These are phyloP conservation scores for Phaethornis superciliosus DNA, from an alignment of 2,113 vertebrate genomes.

Conservation along the genomic window DNA sequence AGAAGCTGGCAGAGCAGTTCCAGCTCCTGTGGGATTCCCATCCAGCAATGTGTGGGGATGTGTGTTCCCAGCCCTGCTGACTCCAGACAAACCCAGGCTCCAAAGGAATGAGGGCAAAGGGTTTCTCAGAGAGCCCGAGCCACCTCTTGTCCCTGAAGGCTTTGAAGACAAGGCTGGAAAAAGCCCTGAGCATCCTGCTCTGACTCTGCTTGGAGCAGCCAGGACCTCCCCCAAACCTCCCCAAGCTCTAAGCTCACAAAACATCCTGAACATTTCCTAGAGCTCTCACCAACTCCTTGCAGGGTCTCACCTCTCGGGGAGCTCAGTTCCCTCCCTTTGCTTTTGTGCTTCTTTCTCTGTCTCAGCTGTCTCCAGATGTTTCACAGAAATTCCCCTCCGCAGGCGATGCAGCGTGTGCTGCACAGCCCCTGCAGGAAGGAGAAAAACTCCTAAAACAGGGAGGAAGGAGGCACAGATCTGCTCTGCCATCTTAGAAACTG, in stretches of 20 bases:
- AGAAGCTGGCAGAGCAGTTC: too few species aligned
- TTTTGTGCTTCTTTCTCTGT: not conserved
- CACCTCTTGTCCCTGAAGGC: not conserved
- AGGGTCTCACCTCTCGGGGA: not conserved
- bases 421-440: not conserved
- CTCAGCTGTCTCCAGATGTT: too few species aligned
- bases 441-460: not conserved
- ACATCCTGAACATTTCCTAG: not conserved
- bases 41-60: not conserved
- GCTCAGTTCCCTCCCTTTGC: not conserved
- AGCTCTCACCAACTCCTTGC: not conserved
- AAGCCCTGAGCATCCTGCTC: not conserved
- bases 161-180: not conserved
- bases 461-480: not conserved
- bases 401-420: fast-evolving
- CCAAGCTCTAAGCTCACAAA: not conserved
- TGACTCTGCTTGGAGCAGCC: not conserved
- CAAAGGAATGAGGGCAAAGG: not conserved
- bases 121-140: not conserved
- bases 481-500: not conserved
- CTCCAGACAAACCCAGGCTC: not conserved
- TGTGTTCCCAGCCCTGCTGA: too few species aligned
- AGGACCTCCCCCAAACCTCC: not conserved
- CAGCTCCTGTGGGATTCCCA: not conserved
- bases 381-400: not conserved